A percentile compares a stretch with the other conserved stretches of the same genome.
phyloP scores from a whole-genome alignment of 2,888 invertebrate species.

The Theodoxus fluviatilis region DNA sequence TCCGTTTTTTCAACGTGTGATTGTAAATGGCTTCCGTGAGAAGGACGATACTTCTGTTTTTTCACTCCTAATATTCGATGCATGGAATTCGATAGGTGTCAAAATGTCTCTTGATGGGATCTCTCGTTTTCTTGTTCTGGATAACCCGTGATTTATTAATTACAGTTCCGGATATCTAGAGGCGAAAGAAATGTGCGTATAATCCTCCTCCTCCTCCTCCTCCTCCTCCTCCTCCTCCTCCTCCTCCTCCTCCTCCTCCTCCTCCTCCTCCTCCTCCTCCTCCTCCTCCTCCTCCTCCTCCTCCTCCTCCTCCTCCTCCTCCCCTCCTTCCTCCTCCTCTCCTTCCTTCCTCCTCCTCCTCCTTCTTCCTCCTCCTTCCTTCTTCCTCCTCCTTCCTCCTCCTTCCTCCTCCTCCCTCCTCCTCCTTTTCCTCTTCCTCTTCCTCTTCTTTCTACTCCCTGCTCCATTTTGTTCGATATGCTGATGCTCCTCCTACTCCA shows the following conservation, averaged over 20 bases:
- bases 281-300: not conserved
- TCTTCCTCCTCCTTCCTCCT: conserved; percentile 6
- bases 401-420: not conserved
- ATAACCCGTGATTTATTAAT: too few species aligned
- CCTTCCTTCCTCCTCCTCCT: not conserved
- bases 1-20: too few species aligned
- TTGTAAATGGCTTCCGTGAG: too few species aligned
- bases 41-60: too few species aligned
- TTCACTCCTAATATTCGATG: too few species aligned
- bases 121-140: too few species aligned
- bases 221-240: conserved; percentile 8
- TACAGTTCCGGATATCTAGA: too few species aligned
- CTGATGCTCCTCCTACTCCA: conserved; percentile 5
- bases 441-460: not conserved
- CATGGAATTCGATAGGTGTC: too few species aligned
- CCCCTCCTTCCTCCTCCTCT: conserved; percentile 16
- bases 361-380: not conserved
- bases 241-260: conserved; percentile 4
- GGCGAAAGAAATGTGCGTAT: too few species aligned
- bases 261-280: not conserved
- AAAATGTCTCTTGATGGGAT: too few species aligned
- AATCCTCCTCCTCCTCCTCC: not conserved
- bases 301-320: conserved; percentile 8
- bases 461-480: too few species aligned
- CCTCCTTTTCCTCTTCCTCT: conserved; percentile 7